A percentile compares a stretch with the other conserved stretches of the same genome.
phyloP scores from a whole-genome alignment of 2,888 invertebrate species.

The Liposcelis brunnea region DNA sequence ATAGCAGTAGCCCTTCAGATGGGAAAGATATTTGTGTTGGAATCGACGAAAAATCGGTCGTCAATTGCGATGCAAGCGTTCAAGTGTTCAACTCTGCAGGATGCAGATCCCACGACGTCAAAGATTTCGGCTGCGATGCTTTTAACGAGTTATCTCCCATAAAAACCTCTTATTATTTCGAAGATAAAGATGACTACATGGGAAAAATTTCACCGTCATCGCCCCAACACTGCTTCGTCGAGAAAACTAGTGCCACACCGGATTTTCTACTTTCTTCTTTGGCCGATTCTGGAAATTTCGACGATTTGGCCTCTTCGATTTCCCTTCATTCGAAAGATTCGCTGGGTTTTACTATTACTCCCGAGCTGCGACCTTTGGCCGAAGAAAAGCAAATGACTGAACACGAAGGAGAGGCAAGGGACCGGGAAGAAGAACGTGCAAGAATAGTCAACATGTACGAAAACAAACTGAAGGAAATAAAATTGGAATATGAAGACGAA shows the following conservation, averaged over 20 bases:
- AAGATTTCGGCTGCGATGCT: constrained; percentile 24
- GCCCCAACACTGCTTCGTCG: background rate
- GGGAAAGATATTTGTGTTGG: no score
- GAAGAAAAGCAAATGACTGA: constrained; percentile 28
- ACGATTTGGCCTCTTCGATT: constrained; percentile 52
- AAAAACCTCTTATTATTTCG: constrained; percentile 22
- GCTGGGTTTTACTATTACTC: constrained; percentile 24
- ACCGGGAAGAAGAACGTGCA: constrained; percentile 17
- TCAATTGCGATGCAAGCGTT: constrained; percentile 29
- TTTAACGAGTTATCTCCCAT: constrained; percentile 16
- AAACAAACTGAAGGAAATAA: constrained; percentile 14
- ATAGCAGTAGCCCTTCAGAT: constrained; percentile 55
- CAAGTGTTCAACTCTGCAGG: constrained; percentile 31
- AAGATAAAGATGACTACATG: background rate
- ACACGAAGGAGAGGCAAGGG: constrained; percentile 17
- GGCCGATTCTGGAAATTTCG: constrained; percentile 74
- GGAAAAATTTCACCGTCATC: background rate
- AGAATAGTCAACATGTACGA: constrained; percentile 17
- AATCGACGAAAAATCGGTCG: constrained; percentile 26
- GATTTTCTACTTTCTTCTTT: constrained; percentile 56
- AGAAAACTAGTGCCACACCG: constrained; percentile 3
- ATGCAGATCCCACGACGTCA: constrained; percentile 29
- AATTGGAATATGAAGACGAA: constrained; percentile 15
- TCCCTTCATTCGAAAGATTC: constrained; percentile 63
- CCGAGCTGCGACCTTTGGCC: constrained; percentile 25